Conservation (phyloP, 2,113 vertebrate species). For the Upupa epops region DNA sequence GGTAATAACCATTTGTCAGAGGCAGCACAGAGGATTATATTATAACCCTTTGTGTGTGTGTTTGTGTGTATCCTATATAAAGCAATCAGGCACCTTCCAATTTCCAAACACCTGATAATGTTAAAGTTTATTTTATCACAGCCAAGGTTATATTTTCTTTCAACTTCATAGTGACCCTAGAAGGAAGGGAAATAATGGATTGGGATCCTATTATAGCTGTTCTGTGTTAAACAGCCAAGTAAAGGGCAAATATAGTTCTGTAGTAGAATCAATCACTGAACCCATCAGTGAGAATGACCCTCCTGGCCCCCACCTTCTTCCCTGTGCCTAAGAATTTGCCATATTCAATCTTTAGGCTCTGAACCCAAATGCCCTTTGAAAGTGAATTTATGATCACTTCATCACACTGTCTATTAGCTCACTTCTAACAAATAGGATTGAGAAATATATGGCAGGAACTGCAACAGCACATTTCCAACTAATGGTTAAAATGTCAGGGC, state of each 20-base stretch:
- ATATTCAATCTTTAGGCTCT: conserved; percentile 60
- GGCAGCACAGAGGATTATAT: not conserved
- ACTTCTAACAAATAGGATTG: conserved; percentile 66
- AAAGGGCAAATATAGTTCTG: conserved; percentile 68
- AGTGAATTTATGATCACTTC: conserved; percentile 70
- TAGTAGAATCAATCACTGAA: conserved; percentile 64
- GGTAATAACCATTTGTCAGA: conserved; percentile 51
- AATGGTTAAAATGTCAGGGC: conserved; percentile 73
- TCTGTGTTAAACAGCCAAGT: conserved; percentile 50
- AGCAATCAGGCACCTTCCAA: conserved; percentile 54
- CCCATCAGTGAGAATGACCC: conserved; percentile 67
- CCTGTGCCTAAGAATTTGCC: conserved; percentile 44
- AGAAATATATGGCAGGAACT: conserved; percentile 53
- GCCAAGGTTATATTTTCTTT: conserved; percentile 60
- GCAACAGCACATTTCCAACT: conserved; percentile 63
- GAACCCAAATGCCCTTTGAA: conserved; percentile 70
- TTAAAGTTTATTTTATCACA: conserved; percentile 67
- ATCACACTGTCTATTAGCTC: conserved; percentile 61
- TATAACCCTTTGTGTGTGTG: conserved; percentile 12
- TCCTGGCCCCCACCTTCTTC: conserved; percentile 55
- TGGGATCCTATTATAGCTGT: conserved; percentile 59
- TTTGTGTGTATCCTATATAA: conserved; percentile 27
- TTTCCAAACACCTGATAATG: conserved; percentile 56
- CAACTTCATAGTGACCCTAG: conserved; percentile 61
- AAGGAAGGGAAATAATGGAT: conserved; percentile 57